These are phyloP conservation scores for Pseudotriccus pelzelni DNA, from an alignment of 2,797 vertebrate species.

Conservation along the genomic window DNA sequence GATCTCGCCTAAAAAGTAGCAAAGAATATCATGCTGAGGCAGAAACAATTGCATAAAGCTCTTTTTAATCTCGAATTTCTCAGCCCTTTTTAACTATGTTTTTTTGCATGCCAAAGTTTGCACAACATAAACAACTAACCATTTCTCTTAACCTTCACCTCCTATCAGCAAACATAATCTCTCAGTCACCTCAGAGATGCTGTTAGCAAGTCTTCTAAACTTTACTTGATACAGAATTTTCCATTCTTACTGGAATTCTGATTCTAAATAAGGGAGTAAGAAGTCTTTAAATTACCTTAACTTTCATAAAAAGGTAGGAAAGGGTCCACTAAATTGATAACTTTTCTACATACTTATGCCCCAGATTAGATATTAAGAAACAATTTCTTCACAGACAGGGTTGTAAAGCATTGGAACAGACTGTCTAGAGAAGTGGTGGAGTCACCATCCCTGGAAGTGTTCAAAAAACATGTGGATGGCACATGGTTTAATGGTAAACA, in stretches of 20 bases:
- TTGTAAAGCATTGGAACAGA: background rate
- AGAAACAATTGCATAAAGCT: background rate
- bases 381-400: background rate
- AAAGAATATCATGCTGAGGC: background rate
- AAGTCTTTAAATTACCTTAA: background rate
- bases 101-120: background rate
- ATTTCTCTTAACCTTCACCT: background rate
- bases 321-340: background rate
- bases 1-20: background rate
- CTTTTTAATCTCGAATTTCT: background rate
- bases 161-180: background rate
- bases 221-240: background rate
- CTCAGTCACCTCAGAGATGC: background rate
- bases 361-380: background rate
- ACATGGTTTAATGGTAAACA: background rate
- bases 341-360: background rate
- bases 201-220: background rate
- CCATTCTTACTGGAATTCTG: background rate
- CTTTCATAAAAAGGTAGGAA: background rate
- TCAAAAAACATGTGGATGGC: background rate
- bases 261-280: background rate
- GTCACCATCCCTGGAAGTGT: background rate
- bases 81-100: background rate
- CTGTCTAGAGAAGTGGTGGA: background rate
- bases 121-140: background rate